Conservation (phyloP, 2,888 invertebrate species). For the Abrostola tripartita region DNA sequence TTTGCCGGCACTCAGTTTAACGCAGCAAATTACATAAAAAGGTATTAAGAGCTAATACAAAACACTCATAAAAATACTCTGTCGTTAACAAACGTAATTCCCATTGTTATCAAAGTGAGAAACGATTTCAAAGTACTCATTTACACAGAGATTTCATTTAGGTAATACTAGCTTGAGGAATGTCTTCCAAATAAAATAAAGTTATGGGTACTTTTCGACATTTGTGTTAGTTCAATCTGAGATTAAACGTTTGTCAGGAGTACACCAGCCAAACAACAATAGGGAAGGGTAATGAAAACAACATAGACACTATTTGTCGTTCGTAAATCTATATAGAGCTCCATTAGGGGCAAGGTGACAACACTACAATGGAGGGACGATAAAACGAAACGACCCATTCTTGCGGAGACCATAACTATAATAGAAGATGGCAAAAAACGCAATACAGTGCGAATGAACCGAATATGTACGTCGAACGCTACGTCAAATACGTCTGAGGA, state of each 20-base stretch:
- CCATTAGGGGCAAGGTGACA: constrained; percentile 66
- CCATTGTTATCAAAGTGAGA: constrained; percentile 21
- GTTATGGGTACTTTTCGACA: not conserved
- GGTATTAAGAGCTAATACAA: constrained; percentile 22
- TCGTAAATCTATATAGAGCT: constrained; percentile 51
- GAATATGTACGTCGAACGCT: constrained; percentile 40
- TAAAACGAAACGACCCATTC: constrained; percentile 58
- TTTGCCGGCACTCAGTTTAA: not conserved
- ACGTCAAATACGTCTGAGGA: constrained; percentile 54
- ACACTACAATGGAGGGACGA: constrained; percentile 54
- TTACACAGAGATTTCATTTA: constrained; percentile 24
- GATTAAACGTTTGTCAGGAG: not conserved
- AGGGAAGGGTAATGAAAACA: constrained; percentile 41
- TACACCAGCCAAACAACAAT: constrained; percentile 12
- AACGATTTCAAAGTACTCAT: constrained; percentile 13
- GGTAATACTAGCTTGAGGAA: constrained; percentile 13
- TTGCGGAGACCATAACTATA: constrained; percentile 47
- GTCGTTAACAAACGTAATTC: constrained; percentile 15
- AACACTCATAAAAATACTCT: constrained; percentile 12
- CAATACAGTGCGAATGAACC: constrained; percentile 37
- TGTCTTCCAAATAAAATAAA: constrained; percentile 17
- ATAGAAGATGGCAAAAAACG: constrained; percentile 54
- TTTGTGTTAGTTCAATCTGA: not conserved
- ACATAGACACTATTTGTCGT: constrained; percentile 56
- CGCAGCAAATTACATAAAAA: not conserved